These are phyloP conservation scores for Xestia rhomboidea DNA, from an alignment of 2,888 invertebrate species.

Conservation along the genomic window DNA sequence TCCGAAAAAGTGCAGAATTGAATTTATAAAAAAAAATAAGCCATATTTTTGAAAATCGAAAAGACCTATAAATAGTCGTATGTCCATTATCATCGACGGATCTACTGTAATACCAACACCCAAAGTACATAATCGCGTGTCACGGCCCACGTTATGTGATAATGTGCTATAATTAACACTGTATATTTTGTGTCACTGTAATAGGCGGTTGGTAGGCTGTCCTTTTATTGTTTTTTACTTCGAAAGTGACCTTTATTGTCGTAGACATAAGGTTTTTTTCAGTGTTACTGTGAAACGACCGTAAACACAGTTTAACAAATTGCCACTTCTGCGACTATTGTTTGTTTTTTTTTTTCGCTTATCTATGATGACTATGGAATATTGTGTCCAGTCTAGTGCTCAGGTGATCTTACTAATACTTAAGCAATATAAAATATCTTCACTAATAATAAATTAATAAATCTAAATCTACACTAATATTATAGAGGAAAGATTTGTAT, in stretches of 20 bases:
- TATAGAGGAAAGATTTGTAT: too few species aligned
- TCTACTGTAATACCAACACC: constrained; percentile 35
- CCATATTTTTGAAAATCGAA: background rate
- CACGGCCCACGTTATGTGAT: constrained; percentile 69
- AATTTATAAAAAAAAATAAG: background rate
- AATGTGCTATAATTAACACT: constrained; percentile 74
- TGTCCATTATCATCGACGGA: constrained; percentile 19
- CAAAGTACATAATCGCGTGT: constrained; percentile 71
- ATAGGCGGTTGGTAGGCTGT: constrained; percentile 20
- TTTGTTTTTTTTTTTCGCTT: constrained; percentile 48
- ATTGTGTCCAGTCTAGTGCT: background rate
- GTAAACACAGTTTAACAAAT: constrained; percentile 51
- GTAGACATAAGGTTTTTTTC: background rate
- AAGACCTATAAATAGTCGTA: background rate
- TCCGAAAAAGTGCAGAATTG: background rate
- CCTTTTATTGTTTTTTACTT: background rate
- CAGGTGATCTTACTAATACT: background rate
- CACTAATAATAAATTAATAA: too few species aligned
- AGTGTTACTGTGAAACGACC: background rate
- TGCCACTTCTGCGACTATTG: constrained; percentile 42
- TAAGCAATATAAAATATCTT: too few species aligned
- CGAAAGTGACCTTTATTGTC: background rate
- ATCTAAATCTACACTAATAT: too few species aligned
- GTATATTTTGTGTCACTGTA: constrained; percentile 50
- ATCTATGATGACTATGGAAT: constrained; percentile 44